These are phyloP conservation scores for Ashinkailepas kermadecensis DNA, from an alignment of 2,888 invertebrate species.

Conservation along the genomic window DNA sequence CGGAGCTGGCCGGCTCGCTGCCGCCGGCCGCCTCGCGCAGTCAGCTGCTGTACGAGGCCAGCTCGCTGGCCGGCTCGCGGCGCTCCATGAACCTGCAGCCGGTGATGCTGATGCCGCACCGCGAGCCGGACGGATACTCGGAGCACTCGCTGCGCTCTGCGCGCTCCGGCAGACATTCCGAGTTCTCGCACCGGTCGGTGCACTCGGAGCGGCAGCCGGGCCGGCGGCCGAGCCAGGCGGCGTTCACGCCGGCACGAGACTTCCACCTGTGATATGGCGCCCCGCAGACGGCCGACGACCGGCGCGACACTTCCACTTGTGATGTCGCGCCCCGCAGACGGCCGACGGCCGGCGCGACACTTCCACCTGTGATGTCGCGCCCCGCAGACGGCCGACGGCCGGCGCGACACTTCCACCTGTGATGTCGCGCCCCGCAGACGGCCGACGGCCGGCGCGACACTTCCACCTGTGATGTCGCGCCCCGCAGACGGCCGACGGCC, in stretches of 20 bases:
- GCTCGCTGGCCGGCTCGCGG: slow-evolving; percentile 73
- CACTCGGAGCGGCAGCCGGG: no score
- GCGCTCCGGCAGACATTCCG: slow-evolving; percentile 41
- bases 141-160: slow-evolving; percentile 68
- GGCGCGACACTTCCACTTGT: no score
- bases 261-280: not conserved
- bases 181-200: not conserved
- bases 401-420: no score
- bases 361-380: no score
- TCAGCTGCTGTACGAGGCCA: slow-evolving; percentile 54
- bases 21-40: slow-evolving; percentile 17
- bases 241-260: not conserved
- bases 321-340: no score
- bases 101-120: slow-evolving; percentile 67
- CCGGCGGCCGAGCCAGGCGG: not conserved
- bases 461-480: not conserved
- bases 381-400: no score
- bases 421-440: no score
- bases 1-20: slow-evolving; percentile 26
- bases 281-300: no score
- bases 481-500: not conserved
- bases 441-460: no score
- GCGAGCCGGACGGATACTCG: slow-evolving; percentile 64
- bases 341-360: no score
- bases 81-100: slow-evolving; percentile 81